A percentile compares a stretch with the other conserved stretches of the same genome.
Evolutionary conservation across 2,113 vertebrate genomes (phyloP).

Genomic region (Ursus arctos): DNA sequence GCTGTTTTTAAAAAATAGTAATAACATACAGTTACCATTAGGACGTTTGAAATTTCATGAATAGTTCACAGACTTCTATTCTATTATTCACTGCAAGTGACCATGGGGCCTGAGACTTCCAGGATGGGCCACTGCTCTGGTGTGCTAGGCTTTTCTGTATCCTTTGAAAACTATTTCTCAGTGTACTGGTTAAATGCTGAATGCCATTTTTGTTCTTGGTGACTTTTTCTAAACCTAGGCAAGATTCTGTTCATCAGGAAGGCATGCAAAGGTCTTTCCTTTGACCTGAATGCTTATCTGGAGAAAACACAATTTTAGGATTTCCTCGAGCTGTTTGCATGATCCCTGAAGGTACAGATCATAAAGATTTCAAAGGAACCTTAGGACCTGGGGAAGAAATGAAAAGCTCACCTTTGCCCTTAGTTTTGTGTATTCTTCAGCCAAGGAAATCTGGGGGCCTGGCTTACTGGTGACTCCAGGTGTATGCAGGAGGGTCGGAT

Average conservation of each 20-base stretch:
- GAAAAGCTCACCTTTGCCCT: slow-evolving; percentile 74
- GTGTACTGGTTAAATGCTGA: neutral
- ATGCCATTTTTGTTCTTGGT: neutral
- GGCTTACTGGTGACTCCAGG: slow-evolving; percentile 66
- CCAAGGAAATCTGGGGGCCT: neutral
- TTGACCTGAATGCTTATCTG: slow-evolving; percentile 56
- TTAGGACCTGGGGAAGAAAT: slow-evolving; percentile 62
- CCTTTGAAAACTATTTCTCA: neutral
- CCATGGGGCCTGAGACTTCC: neutral
- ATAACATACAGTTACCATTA: neutral
- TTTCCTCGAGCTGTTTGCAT: slow-evolving; percentile 76
- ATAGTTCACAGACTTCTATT: neutral
- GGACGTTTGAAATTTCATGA: neutral
- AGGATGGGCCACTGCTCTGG: neutral
- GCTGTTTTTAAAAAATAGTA: neutral
- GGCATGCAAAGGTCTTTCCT: slow-evolving; percentile 35
- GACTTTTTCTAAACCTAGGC: neutral
- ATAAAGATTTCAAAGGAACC: slow-evolving; percentile 69
- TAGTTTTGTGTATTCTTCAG: slow-evolving; percentile 55
- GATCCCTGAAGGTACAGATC: slow-evolving; percentile 65
- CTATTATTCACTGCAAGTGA: neutral
- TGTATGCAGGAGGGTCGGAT: slow-evolving; percentile 67
- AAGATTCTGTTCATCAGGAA: neutral
- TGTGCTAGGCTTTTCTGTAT: neutral
- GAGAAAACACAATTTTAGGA: slow-evolving; percentile 75